phyloP scores from a whole-genome alignment of 2,113 vertebrate genomes.

The Podarcis cretensis region DNA sequence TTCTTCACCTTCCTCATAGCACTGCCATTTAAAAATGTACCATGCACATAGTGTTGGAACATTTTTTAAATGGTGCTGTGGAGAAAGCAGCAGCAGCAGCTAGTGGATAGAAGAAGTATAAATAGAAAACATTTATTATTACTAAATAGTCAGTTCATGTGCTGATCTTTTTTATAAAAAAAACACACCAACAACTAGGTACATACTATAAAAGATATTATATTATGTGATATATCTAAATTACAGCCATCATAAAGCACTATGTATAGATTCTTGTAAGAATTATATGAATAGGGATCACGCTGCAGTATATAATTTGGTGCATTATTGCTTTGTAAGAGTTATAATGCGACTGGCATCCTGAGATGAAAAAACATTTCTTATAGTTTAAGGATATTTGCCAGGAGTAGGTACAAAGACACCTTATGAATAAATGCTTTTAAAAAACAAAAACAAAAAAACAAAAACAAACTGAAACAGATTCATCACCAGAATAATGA shows the following conservation, averaged over 20 bases:
- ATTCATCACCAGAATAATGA: constrained; percentile 43
- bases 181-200: constrained; percentile 32
- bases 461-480: neutral
- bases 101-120: neutral
- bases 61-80: neutral
- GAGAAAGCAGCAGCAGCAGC: neutral
- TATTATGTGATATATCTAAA: constrained; percentile 64
- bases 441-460: neutral
- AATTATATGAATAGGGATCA: constrained; percentile 52
- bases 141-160: constrained; percentile 58
- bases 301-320: constrained; percentile 22
- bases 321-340: constrained; percentile 48
- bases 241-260: constrained; percentile 51
- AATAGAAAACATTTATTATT: constrained; percentile 60
- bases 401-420: constrained; percentile 13
- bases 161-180: constrained; percentile 40
- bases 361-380: constrained; percentile 20
- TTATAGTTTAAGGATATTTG: constrained; percentile 47
- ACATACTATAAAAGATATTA: constrained; percentile 48
- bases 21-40: neutral
- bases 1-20: neutral
- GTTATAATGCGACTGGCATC: constrained; percentile 6
- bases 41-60: neutral
- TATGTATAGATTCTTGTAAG: constrained; percentile 32
- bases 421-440: constrained; percentile 40